Percentiles rank a stretch among this genome's conserved stretches.
These are phyloP conservation scores for Bactericera cockerelli DNA, from an alignment of 1,140 invertebrate genomes.

Conservation along the genomic window DNA sequence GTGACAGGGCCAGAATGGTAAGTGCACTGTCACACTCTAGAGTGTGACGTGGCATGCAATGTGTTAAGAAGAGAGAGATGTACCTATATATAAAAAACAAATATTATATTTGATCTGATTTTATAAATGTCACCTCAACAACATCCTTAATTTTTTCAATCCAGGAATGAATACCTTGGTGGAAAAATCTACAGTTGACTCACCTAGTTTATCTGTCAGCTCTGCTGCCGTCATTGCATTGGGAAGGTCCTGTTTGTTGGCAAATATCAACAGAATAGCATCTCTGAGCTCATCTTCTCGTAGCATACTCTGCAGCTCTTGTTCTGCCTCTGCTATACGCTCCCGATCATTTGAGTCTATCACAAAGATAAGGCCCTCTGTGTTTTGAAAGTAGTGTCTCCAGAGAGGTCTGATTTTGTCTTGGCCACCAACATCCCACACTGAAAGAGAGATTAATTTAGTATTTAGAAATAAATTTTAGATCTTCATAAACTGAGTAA, in stretches of 20 bases:
- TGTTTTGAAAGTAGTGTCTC: conserved; percentile 98
- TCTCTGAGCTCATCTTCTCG: conserved; percentile 94
- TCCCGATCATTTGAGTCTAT: conserved; percentile 95
- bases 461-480: no score
- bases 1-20: no score
- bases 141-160: no score
- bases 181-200: no score
- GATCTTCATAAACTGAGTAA: no score
- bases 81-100: no score
- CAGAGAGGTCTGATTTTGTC: conserved; percentile 87
- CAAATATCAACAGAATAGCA: conserved; percentile 92
- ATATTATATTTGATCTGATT: no score
- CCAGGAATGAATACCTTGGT: no score
- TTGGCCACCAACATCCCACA: conserved; percentile 94
- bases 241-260: conserved; percentile 98
- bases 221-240: conserved; percentile 96
- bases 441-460: conserved; percentile 29
- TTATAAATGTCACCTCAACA: no score
- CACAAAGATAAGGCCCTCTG: conserved; percentile 93
- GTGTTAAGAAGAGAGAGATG: no score
- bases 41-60: no score
- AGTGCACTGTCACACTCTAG: no score
- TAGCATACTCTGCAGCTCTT: conserved; percentile 86
- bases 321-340: conserved; percentile 83
- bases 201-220: conserved; percentile 80